These are phyloP conservation scores for Dreissena rostriformis DNA, from an alignment of 1,140 invertebrate species.

Conservation along the genomic window DNA sequence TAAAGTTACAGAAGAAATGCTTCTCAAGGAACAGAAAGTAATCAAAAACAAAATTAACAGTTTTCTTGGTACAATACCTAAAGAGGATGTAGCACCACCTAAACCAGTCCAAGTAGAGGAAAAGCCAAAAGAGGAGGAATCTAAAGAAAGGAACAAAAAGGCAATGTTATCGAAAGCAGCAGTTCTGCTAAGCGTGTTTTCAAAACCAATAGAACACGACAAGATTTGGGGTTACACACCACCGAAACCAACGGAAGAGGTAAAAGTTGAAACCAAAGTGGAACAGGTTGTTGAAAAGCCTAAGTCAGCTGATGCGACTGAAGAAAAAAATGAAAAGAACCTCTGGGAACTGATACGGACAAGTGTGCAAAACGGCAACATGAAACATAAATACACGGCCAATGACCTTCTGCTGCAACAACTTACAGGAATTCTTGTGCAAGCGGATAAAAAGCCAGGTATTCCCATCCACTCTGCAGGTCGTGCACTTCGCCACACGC, in stretches of 20 bases:
- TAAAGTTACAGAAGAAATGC: constrained; percentile 66
- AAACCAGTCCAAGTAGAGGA: constrained; percentile 16
- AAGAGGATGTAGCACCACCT: constrained; percentile 49
- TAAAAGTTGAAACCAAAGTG: constrained; percentile 27
- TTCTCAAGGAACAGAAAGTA: constrained; percentile 62
- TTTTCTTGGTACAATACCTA: constrained; percentile 60
- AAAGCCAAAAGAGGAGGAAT: constrained; percentile 19
- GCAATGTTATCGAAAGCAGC: constrained; percentile 46
- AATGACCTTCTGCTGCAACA: constrained; percentile 70
- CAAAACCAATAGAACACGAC: constrained; percentile 54
- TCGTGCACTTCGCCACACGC: constrained; percentile 73
- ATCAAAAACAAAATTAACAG: constrained; percentile 67
- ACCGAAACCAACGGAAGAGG: constrained; percentile 11
- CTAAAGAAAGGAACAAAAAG: constrained; percentile 22
- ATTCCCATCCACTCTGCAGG: constrained; percentile 70
- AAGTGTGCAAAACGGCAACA: constrained; percentile 57
- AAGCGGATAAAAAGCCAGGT: constrained; percentile 52
- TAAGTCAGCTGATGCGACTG: constrained; percentile 32
- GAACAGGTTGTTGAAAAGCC: constrained; percentile 39
- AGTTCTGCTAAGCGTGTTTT: constrained; percentile 59
- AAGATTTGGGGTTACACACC: constrained; percentile 41
- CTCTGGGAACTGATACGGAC: constrained; percentile 65
- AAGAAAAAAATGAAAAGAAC: constrained; percentile 44
- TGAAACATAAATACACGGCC: constrained; percentile 62
- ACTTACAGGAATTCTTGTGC: constrained; percentile 69